A percentile compares a stretch with the other conserved stretches of the same genome.
phyloP scores from a whole-genome alignment of 92 coral and sea anemone species.

The Isaurus tuberculatus region DNA sequence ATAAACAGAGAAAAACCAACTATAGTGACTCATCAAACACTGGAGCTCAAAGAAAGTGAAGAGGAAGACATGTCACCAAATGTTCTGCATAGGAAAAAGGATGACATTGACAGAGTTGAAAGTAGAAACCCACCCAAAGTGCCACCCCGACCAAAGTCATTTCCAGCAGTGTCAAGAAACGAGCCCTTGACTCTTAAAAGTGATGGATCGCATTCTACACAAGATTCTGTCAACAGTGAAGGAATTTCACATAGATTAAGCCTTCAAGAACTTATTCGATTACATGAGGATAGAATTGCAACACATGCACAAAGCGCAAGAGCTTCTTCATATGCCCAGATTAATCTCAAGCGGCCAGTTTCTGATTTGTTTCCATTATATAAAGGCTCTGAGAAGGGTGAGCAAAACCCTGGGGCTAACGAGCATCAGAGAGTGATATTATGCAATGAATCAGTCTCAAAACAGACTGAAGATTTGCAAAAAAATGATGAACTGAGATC shows the following conservation, averaged over 20 bases:
- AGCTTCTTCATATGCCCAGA: slow-evolving; percentile 74
- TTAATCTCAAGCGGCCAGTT: slow-evolving; percentile 72
- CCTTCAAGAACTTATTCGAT: slow-evolving; percentile 87
- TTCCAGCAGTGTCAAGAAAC: slow-evolving; percentile 13
- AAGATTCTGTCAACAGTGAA: slow-evolving; percentile 36
- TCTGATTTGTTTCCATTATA: slow-evolving; percentile 52
- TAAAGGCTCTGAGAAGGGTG: slow-evolving; percentile 5
- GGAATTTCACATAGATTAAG: slow-evolving; percentile 76
- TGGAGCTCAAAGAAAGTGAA: slow-evolving; percentile 10
- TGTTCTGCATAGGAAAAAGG: slow-evolving; percentile 31
- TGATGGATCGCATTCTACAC: slow-evolving; percentile 26
- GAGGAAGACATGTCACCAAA: not conserved
- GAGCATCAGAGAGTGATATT: slow-evolving; percentile 25
- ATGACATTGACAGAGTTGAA: not conserved
- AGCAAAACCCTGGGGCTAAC: not conserved
- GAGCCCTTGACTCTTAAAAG: slow-evolving; percentile 12
- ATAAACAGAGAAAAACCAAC: slow-evolving; percentile 16
- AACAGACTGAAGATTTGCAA: slow-evolving; percentile 50
- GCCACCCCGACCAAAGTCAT: slow-evolving; percentile 35
- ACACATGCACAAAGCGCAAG: slow-evolving; percentile 89
- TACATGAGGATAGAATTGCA: slow-evolving; percentile 94
- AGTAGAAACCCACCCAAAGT: not conserved
- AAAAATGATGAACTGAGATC: slow-evolving; percentile 40
- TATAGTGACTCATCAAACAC: not conserved
- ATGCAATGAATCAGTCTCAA: slow-evolving; percentile 13